Base-by-base conservation (phyloP, 2,888 invertebrate genomes). In the Polydrusus cervinus region DNA sequence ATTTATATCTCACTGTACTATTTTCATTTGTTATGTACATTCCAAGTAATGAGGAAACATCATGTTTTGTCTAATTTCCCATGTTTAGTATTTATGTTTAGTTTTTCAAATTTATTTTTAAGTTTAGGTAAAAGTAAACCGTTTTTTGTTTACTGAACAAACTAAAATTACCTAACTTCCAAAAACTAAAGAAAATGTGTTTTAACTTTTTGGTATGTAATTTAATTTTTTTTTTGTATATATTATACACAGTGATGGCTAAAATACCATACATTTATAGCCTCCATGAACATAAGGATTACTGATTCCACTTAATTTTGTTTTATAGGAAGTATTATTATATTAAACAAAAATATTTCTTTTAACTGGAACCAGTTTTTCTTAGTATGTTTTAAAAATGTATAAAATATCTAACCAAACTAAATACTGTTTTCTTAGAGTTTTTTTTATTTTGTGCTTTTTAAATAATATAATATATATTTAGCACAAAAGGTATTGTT, bases 41-140 rank as follows among this genome's bases (percentile, higher is more conserved):
- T 66, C 66, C 66, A 49, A 45, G 18, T 49, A 47, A 45, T 47
- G 38, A 38, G 38, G 38, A 55, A 55, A n/a, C 30, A 5, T 55
- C n/a, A 60, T 20, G 7, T 60, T 25, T 53, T 43, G 14, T 13
- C 9, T 20, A 55, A 51, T 8, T 53, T 18, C 18, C 20, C 30
- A 51, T 66, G 16, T 51, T 53, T 67, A 67, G 67, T 67, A 67
- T 43, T 53, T 67, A 67, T 53, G 38, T 53, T 49, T 67, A 55
- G 40, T 34, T 40, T n/a, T 40, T 18, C 40, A 55, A 67, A 55
- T 10, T 38, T 38, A 60, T 11, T 11, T n/a, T 14, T 38, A 38
- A 16, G 38, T 60, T 60, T 60, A 30, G 38, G 38, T 60, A 16
- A 60, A 60, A 60, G 25, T 38, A 10, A 11, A 38, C 9, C 9